Evolutionary conservation across 2,888 invertebrate genomes (phyloP), one percentile per base, ranked within the genome.

Genomic region (Cryptophagus acutangulus): DNA sequence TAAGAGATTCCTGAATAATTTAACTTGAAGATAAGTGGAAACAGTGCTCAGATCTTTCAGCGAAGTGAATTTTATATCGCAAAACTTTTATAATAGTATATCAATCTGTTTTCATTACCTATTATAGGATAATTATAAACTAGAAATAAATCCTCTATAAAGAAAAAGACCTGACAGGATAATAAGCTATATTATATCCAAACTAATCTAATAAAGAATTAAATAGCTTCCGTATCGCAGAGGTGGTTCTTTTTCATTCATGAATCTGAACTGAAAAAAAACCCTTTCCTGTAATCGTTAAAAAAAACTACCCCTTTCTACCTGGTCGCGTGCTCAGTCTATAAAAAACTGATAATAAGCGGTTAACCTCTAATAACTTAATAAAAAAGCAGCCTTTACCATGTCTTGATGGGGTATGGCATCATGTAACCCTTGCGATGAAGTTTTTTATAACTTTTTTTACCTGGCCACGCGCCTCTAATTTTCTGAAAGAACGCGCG

Each of bases 341-440:
- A 66, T 65, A 64, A 65, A 65, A 63, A 57, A 46, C 49, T 51
- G 52, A 59, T 64, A 65, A 65, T 63, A 62, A 64, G 64, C 63
- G 66, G 66, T 65, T 65, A 63, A 65, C 66, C 65, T 60, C 65
- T 60, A 65, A 67, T 65, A 65, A 66, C 66, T 67, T 67, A 67
- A 67, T 67, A 65, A 66, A 63, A 52, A 49, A 44, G 57, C 55
- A 55, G 53, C 49, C 52, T 46, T 41, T 31, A 46, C 50, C 48
- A 13, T 48, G 50, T 52, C 51, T 52, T 49, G 39, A 43, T 41
- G 49, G 55, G 44, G 43, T 41, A 43, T 26, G 26, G 26, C 26
- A 12, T 20, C 9, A 20, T 47, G 36, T 53, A 60, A 60, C 59
- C 60, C 60, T 59, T 59, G 47, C 58, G 48, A 26, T 17, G 12